Evolutionary conservation across 2,113 vertebrate species (phyloP).

Genomic region (Hypocryptadius cinnamomeus): DNA sequence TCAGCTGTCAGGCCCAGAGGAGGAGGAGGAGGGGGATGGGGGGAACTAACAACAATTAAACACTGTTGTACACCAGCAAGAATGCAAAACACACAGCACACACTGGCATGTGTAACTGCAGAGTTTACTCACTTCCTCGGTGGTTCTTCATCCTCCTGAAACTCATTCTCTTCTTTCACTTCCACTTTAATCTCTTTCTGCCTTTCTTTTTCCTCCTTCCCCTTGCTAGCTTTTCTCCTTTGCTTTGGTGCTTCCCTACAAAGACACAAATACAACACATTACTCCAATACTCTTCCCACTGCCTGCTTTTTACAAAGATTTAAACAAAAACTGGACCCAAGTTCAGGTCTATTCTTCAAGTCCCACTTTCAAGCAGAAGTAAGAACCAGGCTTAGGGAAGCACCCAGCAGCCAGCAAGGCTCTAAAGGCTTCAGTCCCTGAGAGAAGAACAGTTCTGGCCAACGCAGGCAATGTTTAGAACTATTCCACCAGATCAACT

Average conservation of each 20-base stretch:
- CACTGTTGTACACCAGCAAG: neutral
- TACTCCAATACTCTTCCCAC: neutral
- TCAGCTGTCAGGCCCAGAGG: neutral
- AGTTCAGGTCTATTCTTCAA: neutral
- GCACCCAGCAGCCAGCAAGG: neutral
- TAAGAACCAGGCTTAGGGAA: neutral
- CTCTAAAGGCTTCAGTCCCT: neutral
- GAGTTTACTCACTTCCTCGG: constrained; percentile 87
- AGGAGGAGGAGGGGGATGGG: neutral
- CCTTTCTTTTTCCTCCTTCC: constrained; percentile 81
- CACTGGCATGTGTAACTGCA: neutral
- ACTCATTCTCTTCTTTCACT: constrained; percentile 85
- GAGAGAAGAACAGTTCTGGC: neutral
- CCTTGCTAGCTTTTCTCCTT: constrained; percentile 79
- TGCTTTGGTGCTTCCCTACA: constrained; percentile 82
- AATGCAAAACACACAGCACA: neutral
- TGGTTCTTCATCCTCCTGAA: constrained; percentile 82
- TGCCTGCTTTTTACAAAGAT: neutral
- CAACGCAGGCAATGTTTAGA: neutral
- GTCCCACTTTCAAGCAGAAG: neutral
- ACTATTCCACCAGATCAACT: neutral
- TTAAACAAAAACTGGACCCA: neutral
- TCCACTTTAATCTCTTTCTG: constrained; percentile 81
- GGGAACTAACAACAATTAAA: neutral
- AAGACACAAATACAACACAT: neutral